Conservation (phyloP, 2,113 vertebrate species). For the Gorsachius goisagi region DNA sequence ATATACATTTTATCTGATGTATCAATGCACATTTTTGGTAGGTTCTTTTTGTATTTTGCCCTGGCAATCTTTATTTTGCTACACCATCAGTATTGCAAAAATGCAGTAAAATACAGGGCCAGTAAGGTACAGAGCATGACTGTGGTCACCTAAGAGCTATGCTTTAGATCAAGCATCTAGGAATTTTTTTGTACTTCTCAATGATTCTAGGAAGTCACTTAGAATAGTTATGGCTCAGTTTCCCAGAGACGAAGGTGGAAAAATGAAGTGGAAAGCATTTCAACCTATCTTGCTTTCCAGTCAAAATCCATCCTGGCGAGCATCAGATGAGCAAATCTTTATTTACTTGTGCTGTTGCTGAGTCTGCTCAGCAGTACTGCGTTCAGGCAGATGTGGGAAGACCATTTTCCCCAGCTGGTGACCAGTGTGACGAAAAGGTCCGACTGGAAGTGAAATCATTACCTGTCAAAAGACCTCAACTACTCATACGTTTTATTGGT, state of each 20-base stretch:
- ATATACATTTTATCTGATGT: background rate
- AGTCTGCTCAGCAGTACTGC: background rate
- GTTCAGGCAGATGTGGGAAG: background rate
- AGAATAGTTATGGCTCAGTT: background rate
- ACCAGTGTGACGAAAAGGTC: background rate
- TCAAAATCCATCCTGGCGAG: background rate
- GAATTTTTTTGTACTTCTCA: background rate
- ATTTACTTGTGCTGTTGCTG: background rate
- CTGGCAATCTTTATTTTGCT: background rate
- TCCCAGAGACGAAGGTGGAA: background rate
- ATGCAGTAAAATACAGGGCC: background rate
- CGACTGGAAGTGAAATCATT: background rate
- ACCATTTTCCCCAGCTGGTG: background rate
- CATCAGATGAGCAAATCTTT: background rate
- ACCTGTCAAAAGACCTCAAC: background rate
- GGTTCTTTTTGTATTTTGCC: background rate
- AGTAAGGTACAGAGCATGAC: background rate
- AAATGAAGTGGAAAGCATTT: background rate
- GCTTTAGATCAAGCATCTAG: background rate
- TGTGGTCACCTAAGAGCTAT: background rate
- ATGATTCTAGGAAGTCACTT: background rate
- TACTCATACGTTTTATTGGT: background rate
- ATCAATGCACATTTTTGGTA: background rate
- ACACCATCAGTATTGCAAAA: background rate
- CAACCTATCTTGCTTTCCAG: background rate